Conservation (phyloP, 1,140 invertebrate genomes). For the Druon quercuslanigerum region DNA sequence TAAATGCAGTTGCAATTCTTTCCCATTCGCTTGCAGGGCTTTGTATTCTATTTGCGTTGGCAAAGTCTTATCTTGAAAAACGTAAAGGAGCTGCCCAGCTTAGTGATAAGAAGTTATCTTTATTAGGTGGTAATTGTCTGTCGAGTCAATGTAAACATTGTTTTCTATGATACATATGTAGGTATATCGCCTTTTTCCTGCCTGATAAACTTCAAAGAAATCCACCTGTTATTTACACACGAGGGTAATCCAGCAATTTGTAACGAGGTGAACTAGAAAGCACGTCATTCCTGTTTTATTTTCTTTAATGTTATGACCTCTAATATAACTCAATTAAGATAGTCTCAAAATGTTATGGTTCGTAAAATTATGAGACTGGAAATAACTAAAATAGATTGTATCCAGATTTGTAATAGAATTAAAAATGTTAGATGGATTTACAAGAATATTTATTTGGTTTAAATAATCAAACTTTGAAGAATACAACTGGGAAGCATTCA, state of each 20-base stretch:
- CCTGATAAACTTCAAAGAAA: not conserved
- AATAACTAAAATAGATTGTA: no score
- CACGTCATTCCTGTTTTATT: not conserved
- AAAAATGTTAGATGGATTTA: no score
- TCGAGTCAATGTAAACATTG: not conserved
- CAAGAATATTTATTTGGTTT: no score
- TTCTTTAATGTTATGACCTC: no score
- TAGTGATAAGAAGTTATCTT: not conserved
- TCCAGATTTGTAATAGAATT: no score
- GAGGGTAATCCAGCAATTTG: not conserved
- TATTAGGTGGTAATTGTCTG: not conserved
- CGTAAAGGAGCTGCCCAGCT: not conserved
- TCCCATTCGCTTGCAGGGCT: no score
- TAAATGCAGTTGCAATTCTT: no score
- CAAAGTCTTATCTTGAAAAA: not conserved
- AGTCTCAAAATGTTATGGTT: no score
- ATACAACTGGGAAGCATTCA: no score
- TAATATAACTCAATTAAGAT: no score
- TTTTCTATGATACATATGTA: slow-evolving; percentile 1
- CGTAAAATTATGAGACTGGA: no score
- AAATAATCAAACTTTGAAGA: no score
- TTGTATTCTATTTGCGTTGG: not conserved
- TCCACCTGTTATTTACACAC: not conserved
- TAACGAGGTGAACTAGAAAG: not conserved
- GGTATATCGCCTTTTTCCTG: not conserved